Evolutionary conservation across 2,888 invertebrate species (phyloP).

Genomic region (Cyclophora punctaria): DNA sequence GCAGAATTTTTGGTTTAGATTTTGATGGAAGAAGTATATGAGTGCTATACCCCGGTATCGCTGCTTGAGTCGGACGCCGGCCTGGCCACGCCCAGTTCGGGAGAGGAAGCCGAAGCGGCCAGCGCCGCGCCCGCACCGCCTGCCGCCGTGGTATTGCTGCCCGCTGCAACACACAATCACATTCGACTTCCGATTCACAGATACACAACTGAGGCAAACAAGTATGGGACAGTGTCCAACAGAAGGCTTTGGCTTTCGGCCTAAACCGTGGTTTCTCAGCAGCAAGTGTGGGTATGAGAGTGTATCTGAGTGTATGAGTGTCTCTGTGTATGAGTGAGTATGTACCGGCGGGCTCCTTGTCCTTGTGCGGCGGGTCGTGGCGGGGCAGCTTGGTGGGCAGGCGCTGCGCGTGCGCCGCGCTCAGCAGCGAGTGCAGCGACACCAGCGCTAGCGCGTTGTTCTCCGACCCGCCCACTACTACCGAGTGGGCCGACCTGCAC

Average conservation of each 20-base stretch:
- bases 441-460: constrained; percentile 60
- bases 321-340: no score
- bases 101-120: constrained; percentile 64
- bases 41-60: constrained; percentile 49
- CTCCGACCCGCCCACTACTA: constrained; percentile 48
- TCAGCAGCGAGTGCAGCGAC: constrained; percentile 60
- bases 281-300: no score
- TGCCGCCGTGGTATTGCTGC: constrained; percentile 8
- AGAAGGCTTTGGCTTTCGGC: no score
- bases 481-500: constrained; percentile 47
- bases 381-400: constrained; percentile 35
- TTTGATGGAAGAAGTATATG: no score
- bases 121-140: constrained; percentile 30
- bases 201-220: no score
- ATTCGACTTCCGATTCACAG: no score
- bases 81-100: constrained; percentile 44
- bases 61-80: constrained; percentile 58
- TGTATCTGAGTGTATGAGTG: no score
- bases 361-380: constrained; percentile 32
- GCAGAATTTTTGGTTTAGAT: no score
- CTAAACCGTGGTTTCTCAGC: no score
- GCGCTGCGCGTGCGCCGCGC: constrained; percentile 39
- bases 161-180: background rate
- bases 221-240: no score
- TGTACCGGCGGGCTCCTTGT: constrained; percentile 40